Conservation (phyloP, 2,113 vertebrate genomes). For the Struthidea cinerea region DNA sequence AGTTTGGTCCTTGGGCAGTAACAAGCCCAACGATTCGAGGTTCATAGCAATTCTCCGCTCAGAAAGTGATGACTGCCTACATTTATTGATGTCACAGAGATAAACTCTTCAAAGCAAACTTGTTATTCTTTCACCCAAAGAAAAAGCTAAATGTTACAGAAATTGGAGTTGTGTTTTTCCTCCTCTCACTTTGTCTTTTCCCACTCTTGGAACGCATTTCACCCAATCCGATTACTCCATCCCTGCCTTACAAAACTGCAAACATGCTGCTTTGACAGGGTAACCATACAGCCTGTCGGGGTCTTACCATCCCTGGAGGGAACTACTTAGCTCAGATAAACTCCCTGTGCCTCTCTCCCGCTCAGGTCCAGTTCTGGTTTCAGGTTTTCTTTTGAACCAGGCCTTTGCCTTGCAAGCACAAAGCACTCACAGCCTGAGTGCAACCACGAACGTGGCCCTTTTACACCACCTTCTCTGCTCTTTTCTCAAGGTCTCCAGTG, state of each 20-base stretch:
- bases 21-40: not conserved
- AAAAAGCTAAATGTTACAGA: not conserved
- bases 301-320: not conserved
- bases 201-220: not conserved
- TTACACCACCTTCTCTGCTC: not conserved
- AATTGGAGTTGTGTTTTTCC: not conserved
- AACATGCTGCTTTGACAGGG: not conserved
- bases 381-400: not conserved
- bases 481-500: not conserved
- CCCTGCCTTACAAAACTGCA: not conserved
- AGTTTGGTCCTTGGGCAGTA: not conserved
- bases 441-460: not conserved
- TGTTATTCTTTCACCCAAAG: not conserved
- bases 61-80: fast-evolving
- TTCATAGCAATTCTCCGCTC: not conserved
- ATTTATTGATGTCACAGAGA: not conserved
- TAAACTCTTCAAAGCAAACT: not conserved
- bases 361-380: not conserved
- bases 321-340: not conserved
- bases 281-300: not conserved
- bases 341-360: not conserved
- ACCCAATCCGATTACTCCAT: not conserved
- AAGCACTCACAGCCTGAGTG: not conserved
- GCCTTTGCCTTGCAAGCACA: not conserved
- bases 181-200: not conserved